These are phyloP conservation scores for Anadara kagoshimensis DNA, from an alignment of 1,140 invertebrate species.

Conservation along the genomic window DNA sequence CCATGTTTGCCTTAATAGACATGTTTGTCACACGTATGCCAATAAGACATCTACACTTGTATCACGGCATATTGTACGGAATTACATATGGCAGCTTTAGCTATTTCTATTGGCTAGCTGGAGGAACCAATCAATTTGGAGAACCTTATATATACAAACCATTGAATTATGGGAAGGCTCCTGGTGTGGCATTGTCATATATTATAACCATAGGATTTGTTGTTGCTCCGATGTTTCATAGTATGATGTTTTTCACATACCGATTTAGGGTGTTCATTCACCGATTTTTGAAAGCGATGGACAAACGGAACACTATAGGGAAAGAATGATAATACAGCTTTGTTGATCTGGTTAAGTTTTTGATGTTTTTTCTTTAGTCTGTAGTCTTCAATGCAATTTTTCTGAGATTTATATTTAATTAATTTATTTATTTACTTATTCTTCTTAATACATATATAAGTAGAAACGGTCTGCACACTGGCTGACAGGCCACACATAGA, in stretches of 20 bases:
- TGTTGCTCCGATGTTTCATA: constrained; percentile 53
- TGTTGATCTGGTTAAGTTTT: too few relatives aligned
- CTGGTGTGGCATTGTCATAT: constrained; percentile 44
- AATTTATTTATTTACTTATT: too few relatives aligned
- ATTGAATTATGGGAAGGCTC: constrained; percentile 65
- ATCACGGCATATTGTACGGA: constrained; percentile 80
- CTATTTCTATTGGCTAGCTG: constrained; percentile 81
- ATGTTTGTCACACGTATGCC: constrained; percentile 82
- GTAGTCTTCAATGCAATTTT: too few relatives aligned
- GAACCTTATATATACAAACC: constrained; percentile 68
- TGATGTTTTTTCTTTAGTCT: too few relatives aligned
- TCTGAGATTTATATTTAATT: too few relatives aligned
- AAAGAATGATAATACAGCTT: too few relatives aligned
- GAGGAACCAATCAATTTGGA: constrained; percentile 78
- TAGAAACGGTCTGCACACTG: too few relatives aligned
- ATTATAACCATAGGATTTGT: constrained; percentile 46
- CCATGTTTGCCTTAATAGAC: constrained; percentile 83
- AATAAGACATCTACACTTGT: constrained; percentile 80
- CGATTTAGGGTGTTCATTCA: constrained; percentile 53
- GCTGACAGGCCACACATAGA: too few relatives aligned
- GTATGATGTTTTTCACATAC: constrained; percentile 56
- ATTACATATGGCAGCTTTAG: constrained; percentile 82
- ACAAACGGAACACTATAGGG: constrained; percentile 27
- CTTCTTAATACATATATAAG: too few relatives aligned
- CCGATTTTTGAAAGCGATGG: constrained; percentile 47